Conservation (phyloP, 2,113 vertebrate genomes). For the Colaptes auratus region DNA sequence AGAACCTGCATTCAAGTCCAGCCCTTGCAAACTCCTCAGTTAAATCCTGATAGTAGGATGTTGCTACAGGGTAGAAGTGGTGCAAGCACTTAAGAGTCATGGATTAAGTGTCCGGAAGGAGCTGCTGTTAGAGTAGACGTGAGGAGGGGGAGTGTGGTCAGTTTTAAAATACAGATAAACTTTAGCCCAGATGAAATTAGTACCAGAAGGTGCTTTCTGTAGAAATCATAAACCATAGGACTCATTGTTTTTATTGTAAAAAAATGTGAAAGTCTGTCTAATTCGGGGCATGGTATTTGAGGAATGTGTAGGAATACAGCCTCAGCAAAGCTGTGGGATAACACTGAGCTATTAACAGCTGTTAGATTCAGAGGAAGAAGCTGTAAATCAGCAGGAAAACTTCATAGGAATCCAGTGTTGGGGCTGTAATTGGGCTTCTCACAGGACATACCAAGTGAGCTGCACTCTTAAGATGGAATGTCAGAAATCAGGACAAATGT, state of each 20-base stretch:
- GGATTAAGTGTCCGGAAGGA: background rate
- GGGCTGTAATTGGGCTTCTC: background rate
- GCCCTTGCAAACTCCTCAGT: background rate
- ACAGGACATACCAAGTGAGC: background rate
- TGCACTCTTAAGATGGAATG: background rate
- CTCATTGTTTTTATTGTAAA: background rate
- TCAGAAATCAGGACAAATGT: background rate
- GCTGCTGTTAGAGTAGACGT: background rate
- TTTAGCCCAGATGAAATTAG: background rate
- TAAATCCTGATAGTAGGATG: background rate
- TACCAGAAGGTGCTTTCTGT: background rate
- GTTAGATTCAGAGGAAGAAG: background rate
- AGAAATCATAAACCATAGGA: background rate
- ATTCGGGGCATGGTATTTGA: background rate
- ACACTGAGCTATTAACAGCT: background rate
- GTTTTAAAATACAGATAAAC: background rate
- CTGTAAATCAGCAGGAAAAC: slow-evolving; percentile 9
- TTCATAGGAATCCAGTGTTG: background rate
- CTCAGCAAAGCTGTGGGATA: background rate
- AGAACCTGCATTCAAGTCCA: background rate
- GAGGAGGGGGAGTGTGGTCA: background rate
- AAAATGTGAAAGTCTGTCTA: background rate
- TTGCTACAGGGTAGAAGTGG: background rate
- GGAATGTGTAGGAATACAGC: background rate
- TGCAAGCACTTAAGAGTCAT: background rate